A percentile compares a stretch with the other conserved stretches of the same genome.
Conservation (phyloP, 2,113 vertebrate genomes). For the Acanthochromis polyacanthus region DNA sequence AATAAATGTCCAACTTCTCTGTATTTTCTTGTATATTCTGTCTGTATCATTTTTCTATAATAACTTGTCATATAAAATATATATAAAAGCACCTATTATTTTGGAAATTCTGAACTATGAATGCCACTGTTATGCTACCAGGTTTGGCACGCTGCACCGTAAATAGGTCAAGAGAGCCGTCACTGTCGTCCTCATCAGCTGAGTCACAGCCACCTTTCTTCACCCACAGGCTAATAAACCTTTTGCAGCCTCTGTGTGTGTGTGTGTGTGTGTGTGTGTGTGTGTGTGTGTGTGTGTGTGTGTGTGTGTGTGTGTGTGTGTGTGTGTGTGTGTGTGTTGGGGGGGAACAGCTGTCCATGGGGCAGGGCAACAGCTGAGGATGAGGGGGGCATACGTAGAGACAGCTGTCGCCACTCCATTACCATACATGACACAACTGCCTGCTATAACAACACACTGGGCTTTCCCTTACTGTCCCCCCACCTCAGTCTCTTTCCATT, state of each 20-base stretch:
- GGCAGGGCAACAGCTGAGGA: constrained; percentile 95
- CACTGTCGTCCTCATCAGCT: constrained; percentile 80
- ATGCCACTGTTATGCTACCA: constrained; percentile 10
- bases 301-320: constrained; percentile 8
- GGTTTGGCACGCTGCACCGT: constrained; percentile 26
- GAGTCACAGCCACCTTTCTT: constrained; percentile 78
- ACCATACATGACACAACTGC: constrained; percentile 81
- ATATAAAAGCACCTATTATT: not conserved
- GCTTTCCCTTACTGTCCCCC: constrained; percentile 65
- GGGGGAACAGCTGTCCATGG: constrained; percentile 92
- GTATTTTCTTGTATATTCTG: not conserved
- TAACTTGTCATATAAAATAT: not conserved
- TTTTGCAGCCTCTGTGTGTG: constrained; percentile 80
- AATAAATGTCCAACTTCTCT: not conserved
- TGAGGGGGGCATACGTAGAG: constrained; percentile 83
- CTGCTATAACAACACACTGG: constrained; percentile 70
- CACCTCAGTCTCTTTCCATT: constrained; percentile 50
- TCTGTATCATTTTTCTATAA: not conserved
- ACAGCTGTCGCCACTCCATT: constrained; percentile 90
- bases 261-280: constrained; percentile 10
- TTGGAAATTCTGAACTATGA: not conserved
- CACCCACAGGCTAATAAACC: constrained; percentile 85
- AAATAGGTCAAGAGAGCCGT: constrained; percentile 47
- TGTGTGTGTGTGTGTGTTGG: constrained; percentile 18
- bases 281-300: constrained; percentile 8